These are phyloP conservation scores for Protonibea diacanthus DNA, from an alignment of 2,797 vertebrate genomes.

Conservation along the genomic window DNA sequence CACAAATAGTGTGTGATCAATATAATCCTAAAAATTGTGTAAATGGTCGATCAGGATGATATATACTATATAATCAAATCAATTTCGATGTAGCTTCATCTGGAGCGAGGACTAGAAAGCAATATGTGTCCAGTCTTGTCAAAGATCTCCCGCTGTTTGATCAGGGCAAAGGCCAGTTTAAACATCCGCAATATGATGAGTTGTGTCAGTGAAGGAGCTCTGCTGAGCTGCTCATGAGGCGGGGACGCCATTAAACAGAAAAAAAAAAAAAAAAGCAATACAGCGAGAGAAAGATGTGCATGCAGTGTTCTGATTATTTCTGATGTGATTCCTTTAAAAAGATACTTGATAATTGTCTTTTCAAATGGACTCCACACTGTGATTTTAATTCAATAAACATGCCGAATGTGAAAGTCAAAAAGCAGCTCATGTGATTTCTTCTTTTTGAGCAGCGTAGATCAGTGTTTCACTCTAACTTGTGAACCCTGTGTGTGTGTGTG, in stretches of 20 bases:
- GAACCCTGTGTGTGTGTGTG: constrained; percentile 22
- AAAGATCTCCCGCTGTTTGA: constrained; percentile 12
- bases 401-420: constrained; percentile 76
- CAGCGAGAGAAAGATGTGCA: constrained; percentile 42
- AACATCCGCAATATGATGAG: neutral
- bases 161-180: neutral
- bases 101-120: neutral
- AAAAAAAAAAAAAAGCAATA: neutral
- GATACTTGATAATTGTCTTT: constrained; percentile 55
- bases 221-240: constrained; percentile 1
- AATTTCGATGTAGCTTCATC: constrained; percentile 11
- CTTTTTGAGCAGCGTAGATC: constrained; percentile 42
- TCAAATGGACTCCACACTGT: constrained; percentile 70
- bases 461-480: constrained; percentile 32
- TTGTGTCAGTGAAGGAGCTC: constrained; percentile 19
- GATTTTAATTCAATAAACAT: constrained; percentile 82
- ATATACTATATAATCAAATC: neutral
- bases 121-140: constrained; percentile 2
- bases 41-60: neutral
- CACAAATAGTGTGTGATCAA: constrained; percentile 13
- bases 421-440: constrained; percentile 77
- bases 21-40: constrained; percentile 20
- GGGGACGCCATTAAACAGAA: neutral
- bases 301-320: constrained; percentile 40
- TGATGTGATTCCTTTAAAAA: constrained; percentile 61